Evolutionary conservation across 2,888 invertebrate genomes (phyloP).

Genomic region (Aleiodes alternator): DNA sequence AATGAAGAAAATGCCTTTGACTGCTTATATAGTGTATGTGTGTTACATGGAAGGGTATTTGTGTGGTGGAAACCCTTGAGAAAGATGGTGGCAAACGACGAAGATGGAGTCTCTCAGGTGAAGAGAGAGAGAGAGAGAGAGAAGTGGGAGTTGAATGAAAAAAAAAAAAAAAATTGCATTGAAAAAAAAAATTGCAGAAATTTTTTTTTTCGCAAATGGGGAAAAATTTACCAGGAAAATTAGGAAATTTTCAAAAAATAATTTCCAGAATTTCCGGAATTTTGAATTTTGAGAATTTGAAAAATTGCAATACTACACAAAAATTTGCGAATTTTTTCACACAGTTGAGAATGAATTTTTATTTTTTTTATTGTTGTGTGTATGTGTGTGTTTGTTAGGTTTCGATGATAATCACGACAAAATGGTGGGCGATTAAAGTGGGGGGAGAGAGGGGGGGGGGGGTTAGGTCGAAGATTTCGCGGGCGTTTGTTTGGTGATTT

Average conservation of each 20-base stretch:
- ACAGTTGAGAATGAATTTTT: too few species aligned
- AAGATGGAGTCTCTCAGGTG: slow-evolving; percentile 52
- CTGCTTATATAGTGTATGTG: slow-evolving; percentile 16
- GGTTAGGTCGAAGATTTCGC: slow-evolving; percentile 44
- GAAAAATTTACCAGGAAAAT: not conserved
- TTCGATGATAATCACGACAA: slow-evolving; percentile 73
- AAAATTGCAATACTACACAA: not conserved
- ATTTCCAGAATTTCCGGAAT: not conserved
- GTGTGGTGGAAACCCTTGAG: slow-evolving; percentile 43
- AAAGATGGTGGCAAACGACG: slow-evolving; percentile 54
- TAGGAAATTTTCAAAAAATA: not conserved
- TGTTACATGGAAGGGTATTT: slow-evolving; percentile 47
- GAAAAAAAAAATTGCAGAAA: slow-evolving; percentile 36
- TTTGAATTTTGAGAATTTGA: not conserved
- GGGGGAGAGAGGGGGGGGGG: slow-evolving; percentile 49
- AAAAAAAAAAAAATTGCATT: slow-evolving; percentile 39
- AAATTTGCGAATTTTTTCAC: too few species aligned
- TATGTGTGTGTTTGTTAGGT: slow-evolving; percentile 60
- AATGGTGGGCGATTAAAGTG: slow-evolving; percentile 63
- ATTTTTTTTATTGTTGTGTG: slow-evolving; percentile 42
- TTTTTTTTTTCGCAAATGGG: slow-evolving; percentile 36
- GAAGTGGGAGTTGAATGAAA: slow-evolving; percentile 45
- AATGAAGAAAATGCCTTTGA: slow-evolving; percentile 29
- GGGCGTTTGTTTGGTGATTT: slow-evolving; percentile 29
- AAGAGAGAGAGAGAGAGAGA: slow-evolving; percentile 47